Percentiles rank a stretch among this genome's conserved stretches.
Conservation (phyloP, 2,797 vertebrate species). For the Amblyraja radiata region DNA sequence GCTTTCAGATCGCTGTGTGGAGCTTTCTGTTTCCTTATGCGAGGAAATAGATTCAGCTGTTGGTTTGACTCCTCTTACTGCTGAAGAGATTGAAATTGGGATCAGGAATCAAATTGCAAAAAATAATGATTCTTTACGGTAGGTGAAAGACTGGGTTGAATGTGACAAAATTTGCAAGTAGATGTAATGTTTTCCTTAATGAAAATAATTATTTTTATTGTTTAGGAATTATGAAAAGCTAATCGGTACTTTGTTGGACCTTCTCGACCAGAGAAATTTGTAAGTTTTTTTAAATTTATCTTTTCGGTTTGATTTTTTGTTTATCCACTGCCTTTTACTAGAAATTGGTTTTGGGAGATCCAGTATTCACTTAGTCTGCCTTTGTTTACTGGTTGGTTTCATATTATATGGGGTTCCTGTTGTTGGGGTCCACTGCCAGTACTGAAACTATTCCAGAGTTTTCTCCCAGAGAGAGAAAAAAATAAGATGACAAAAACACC, state of each 20-base stretch:
- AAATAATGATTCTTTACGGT: conserved; percentile 74
- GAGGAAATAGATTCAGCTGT: conserved; percentile 56
- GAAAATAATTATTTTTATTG: conserved; percentile 38
- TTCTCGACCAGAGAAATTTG: conserved; percentile 82
- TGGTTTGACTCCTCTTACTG: conserved; percentile 52
- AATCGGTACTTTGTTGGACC: conserved; percentile 73
- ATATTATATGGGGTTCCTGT: neutral
- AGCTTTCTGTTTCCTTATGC: conserved; percentile 69
- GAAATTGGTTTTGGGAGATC: too few relatives aligned
- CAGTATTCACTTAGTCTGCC: neutral
- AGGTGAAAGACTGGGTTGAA: conserved; percentile 46
- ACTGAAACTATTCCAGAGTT: neutral
- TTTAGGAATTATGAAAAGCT: conserved; percentile 83
- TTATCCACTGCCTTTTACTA: too few relatives aligned
- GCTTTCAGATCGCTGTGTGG: conserved; percentile 70
- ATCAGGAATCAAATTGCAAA: conserved; percentile 68
- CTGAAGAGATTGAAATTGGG: conserved; percentile 66
- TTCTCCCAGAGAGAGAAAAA: neutral
- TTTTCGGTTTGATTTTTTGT: neutral
- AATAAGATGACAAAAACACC: neutral
- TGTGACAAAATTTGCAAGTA: neutral
- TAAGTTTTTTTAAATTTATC: conserved; percentile 54
- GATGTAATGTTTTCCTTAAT: neutral
- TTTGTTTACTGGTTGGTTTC: neutral
- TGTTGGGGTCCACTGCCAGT: neutral